Evolutionary conservation across 2,113 vertebrate species (phyloP).

Genomic region (Anarhynchus alexandrinus): DNA sequence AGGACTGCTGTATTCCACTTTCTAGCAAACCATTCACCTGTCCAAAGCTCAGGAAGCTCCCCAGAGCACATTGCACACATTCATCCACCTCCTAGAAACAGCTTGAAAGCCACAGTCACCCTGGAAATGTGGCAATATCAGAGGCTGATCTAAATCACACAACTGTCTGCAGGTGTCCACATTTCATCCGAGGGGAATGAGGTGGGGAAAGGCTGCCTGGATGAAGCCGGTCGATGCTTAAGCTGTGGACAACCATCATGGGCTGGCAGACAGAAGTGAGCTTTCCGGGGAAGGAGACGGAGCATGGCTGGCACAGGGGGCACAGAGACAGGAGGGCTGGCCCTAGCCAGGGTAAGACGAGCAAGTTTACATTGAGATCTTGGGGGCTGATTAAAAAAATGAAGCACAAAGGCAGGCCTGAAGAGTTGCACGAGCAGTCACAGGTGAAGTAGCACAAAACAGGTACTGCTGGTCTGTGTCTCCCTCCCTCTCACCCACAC

Average conservation of each 20-base stretch:
- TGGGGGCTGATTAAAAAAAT: background rate
- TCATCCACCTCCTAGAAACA: background rate
- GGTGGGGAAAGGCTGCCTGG: background rate
- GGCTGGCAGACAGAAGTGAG: background rate
- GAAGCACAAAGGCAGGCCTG: background rate
- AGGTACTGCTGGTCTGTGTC: background rate
- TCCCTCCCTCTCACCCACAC: background rate
- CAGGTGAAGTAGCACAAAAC: background rate
- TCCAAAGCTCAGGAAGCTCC: background rate
- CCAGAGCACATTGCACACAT: background rate
- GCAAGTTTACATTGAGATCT: background rate
- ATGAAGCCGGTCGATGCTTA: background rate
- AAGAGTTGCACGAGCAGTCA: background rate
- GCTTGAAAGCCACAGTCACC: background rate
- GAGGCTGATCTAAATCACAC: background rate
- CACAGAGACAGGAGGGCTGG: background rate
- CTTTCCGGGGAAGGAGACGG: background rate
- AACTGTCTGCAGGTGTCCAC: background rate
- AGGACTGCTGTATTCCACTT: background rate
- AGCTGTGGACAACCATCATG: background rate
- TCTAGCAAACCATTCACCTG: background rate
- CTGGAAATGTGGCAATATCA: fast-evolving
- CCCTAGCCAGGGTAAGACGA: background rate
- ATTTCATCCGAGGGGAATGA: fast-evolving
- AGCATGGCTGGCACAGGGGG: background rate